Evolutionary conservation across 2,888 invertebrate genomes (phyloP).

Genomic region (Parnassius mnemosyne): DNA sequence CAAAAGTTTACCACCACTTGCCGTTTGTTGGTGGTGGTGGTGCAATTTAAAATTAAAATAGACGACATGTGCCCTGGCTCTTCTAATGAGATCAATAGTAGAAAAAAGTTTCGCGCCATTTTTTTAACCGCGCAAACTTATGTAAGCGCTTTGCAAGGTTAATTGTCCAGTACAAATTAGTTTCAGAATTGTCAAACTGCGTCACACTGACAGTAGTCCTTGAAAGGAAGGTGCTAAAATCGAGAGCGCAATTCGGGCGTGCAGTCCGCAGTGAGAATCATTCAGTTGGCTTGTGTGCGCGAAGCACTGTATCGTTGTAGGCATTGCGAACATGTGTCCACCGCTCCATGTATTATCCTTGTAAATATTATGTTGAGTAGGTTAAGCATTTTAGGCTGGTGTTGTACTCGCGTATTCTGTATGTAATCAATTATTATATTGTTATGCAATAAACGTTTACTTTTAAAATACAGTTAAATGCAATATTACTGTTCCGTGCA

Average conservation of each 20-base stretch:
- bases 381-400: constrained; percentile 6
- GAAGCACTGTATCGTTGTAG: background rate
- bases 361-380: constrained; percentile 18
- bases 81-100: no score
- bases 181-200: background rate
- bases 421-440: constrained; percentile 18
- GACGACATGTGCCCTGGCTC: no score
- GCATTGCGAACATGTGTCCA: constrained; percentile 1
- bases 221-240: constrained; percentile 20
- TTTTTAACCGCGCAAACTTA: no score
- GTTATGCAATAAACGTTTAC: constrained; percentile 11
- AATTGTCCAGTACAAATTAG: background rate
- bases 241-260: background rate
- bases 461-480: constrained; percentile 13
- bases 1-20: no score
- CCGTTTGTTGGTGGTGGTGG: no score
- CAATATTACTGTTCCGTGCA: constrained; percentile 8
- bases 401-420: constrained; percentile 9
- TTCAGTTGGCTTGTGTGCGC: background rate
- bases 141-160: no score
- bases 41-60: no score
- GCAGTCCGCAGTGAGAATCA: background rate
- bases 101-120: no score
- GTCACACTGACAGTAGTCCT: constrained; percentile 18
- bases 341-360: background rate